Base-by-base conservation (phyloP, 2,888 invertebrate genomes). In the Auanema freiburgensis region DNA sequence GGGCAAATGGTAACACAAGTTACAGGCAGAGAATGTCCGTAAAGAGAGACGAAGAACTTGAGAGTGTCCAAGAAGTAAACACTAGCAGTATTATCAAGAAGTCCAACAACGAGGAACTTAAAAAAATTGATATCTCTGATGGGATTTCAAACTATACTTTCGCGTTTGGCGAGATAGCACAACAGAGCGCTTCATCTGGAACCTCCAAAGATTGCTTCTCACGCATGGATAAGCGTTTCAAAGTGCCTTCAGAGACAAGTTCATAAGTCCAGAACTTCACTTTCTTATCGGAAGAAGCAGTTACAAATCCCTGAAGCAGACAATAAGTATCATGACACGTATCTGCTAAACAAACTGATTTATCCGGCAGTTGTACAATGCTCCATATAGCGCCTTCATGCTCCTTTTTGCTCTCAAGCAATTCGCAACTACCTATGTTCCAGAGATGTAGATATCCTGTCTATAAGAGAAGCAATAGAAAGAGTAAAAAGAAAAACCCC, bases 211-310 rank as follows among this genome's bases (percentile, higher is more conserved):
- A 92, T 72, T 90, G 89, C 40, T 89, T 89, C 80, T 93, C 92
- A 1, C 91, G 85, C 42, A 87, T 69, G 0, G 85, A 84, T 42
- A 87, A 74, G 14, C 83, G 79, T 72, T 85, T 85, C 53, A 85
- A 85, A 8, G 73, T 69, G 40, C 73, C 73, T 58, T 73, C 73
- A 1, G 69, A 71, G 3, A 73, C 67, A 11, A 94, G 87, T 84
- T 94, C 92, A 84, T 94, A 95, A 63, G 90, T 89, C 96, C 96
- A 97, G 78, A 95, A 90, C 85, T 93, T 94, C 0, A 95, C 91
- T 0, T 91, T 91, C 70, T 91, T 89, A 84, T 97, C 96, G 0
- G 90, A 90, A 60, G 94, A 91, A 0, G 93, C 94, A 2, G 92
- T 90, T 12, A 85, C 83, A 52, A 87, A 78, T 11, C 86, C 85